Conservation (phyloP, 2,888 invertebrate genomes). For the Drosophila seclusa region DNA sequence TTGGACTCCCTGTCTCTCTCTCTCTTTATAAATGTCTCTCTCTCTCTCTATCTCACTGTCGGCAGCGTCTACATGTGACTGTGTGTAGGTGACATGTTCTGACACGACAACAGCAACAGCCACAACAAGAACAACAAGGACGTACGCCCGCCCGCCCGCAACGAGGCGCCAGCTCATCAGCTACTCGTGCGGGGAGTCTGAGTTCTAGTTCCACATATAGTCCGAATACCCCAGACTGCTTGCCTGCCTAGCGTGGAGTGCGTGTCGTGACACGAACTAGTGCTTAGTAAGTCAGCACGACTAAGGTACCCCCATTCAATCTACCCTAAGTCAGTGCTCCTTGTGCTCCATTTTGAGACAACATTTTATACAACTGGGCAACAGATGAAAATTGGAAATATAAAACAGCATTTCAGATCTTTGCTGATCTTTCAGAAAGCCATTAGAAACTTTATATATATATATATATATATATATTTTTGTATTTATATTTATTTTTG, state of each 20-base stretch:
- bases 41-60: background rate
- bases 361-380: background rate
- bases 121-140: constrained; percentile 18
- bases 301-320: background rate
- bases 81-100: constrained; percentile 77
- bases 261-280: constrained; percentile 1
- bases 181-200: constrained; percentile 36
- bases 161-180: constrained; percentile 81
- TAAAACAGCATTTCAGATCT: background rate
- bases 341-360: background rate
- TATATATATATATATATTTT: no score
- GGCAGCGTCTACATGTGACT: constrained; percentile 51
- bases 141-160: constrained; percentile 34
- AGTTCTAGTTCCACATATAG: constrained; percentile 35
- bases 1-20: background rate
- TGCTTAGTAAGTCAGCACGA: background rate
- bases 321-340: background rate
- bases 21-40: background rate
- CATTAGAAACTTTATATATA: no score
- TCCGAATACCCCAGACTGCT: constrained; percentile 7
- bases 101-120: constrained; percentile 65
- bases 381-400: background rate
- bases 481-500: no score
- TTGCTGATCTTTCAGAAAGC: background rate
- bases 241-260: constrained; percentile 1